Percentiles rank a stretch among this genome's conserved stretches.
Conservation (phyloP, 2,797 vertebrate species). For the Bufotes viridis region DNA sequence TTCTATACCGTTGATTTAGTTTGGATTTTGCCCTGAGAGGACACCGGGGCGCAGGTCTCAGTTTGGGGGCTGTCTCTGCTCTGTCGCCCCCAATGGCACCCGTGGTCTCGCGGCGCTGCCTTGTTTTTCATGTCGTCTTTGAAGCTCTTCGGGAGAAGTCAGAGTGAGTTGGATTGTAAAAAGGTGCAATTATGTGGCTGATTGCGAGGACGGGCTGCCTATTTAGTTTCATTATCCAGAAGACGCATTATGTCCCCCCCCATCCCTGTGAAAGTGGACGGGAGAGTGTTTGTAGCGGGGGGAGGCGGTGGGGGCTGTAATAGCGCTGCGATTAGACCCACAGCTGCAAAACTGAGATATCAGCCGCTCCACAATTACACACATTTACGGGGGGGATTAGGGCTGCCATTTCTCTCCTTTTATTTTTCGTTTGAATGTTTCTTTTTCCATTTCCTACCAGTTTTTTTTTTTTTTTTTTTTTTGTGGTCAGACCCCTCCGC, state of each 20-base stretch:
- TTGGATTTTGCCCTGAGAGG: background rate
- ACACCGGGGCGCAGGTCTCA: background rate
- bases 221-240: conserved; percentile 79
- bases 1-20: background rate
- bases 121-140: conserved; percentile 41
- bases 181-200: conserved; percentile 58
- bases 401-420: conserved; percentile 66
- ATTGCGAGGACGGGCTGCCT: conserved; percentile 59
- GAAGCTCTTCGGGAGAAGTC: conserved; percentile 43
- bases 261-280: conserved; percentile 60
- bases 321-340: conserved; percentile 77
- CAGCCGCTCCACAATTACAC: conserved; percentile 72
- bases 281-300: conserved; percentile 66
- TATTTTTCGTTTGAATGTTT: conserved; percentile 46
- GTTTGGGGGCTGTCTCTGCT: background rate
- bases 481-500: conserved; percentile 55
- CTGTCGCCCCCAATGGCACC: background rate
- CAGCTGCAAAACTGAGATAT: conserved; percentile 84
- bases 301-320: conserved; percentile 70
- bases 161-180: conserved; percentile 47
- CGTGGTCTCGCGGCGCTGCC: background rate
- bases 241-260: conserved; percentile 78
- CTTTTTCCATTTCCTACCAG: conserved; percentile 50
- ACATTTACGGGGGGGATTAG: conserved; percentile 63
- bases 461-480: conserved; percentile 67